These are phyloP conservation scores for Sisor rabdophorus DNA, from an alignment of 2,113 vertebrate genomes.

Conservation along the genomic window DNA sequence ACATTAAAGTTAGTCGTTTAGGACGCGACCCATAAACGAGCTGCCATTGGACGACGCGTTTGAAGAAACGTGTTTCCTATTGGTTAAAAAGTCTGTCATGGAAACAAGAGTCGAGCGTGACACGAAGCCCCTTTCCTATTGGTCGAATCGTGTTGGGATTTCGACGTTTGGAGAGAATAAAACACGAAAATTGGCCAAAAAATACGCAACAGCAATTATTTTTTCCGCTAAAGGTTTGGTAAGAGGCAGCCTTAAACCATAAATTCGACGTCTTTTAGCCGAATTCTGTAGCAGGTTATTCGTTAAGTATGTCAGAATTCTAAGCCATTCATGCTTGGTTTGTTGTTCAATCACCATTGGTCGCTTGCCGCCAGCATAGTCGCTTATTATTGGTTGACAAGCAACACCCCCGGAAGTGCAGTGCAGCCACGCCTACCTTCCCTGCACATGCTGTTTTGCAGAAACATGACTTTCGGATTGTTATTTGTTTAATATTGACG, in stretches of 20 bases:
- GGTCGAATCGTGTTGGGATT: background rate
- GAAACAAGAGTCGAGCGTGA: background rate
- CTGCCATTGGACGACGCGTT: conserved; percentile 5
- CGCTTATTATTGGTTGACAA: conserved; percentile 25
- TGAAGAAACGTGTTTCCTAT: background rate
- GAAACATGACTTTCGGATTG: background rate
- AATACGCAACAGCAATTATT: background rate
- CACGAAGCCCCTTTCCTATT: background rate
- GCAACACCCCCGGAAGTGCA: conserved; percentile 23
- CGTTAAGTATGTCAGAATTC: background rate
- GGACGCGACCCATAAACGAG: background rate
- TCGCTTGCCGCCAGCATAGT: background rate
- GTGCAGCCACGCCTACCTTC: conserved; percentile 23
- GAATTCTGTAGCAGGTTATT: no score
- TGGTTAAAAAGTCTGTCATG: conserved; percentile 20
- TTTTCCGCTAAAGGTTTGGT: background rate
- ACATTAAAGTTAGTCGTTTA: accelerated
- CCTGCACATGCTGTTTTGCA: conserved; percentile 29
- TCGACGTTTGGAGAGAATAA: background rate
- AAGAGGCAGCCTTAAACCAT: background rate
- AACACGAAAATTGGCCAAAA: background rate
- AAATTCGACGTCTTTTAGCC: background rate
- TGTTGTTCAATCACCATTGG: conserved; percentile 27
- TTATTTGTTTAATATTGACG: background rate
- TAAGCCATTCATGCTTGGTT: conserved; percentile 11